phyloP scores from a whole-genome alignment of 1,140 invertebrate genomes.

The Acromyrmex heyeri region DNA sequence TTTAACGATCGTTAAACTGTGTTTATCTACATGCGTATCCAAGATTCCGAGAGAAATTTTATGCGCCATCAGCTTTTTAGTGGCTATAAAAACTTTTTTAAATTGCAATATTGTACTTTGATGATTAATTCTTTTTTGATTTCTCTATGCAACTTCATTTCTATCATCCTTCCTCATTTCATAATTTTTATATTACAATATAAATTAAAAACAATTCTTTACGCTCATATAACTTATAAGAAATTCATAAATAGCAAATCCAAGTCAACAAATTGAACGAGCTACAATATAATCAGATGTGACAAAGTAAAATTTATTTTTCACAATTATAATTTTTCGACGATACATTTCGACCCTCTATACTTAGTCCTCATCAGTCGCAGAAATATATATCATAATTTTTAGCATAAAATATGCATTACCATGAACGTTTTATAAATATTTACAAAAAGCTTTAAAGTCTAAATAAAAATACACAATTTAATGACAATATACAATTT shows the following conservation, averaged over 20 bases:
- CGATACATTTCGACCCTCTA: too few species aligned
- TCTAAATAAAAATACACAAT: background rate
- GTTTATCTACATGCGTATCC: slow-evolving; percentile 9
- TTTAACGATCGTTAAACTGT: slow-evolving; percentile 34
- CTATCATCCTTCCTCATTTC: background rate
- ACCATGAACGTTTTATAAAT: background rate
- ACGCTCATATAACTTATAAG: too few species aligned
- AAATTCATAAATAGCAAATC: too few species aligned
- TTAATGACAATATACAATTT: background rate
- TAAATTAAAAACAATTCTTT: too few species aligned
- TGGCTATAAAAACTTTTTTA: background rate
- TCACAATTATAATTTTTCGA: too few species aligned
- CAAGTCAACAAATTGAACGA: too few species aligned
- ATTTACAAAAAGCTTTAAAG: background rate
- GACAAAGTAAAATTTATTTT: too few species aligned
- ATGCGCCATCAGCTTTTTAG: background rate
- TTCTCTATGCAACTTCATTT: slow-evolving; percentile 3
- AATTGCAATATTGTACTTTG: background rate
- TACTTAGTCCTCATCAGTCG: too few species aligned
- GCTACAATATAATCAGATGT: too few species aligned
- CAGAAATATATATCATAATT: background rate
- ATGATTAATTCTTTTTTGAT: background rate
- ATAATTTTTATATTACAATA: background rate
- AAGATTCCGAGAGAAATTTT: slow-evolving; percentile 28
- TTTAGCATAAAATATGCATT: background rate